Percentiles rank a stretch among this genome's conserved stretches.
Evolutionary conservation across 2,113 vertebrate species (phyloP).

Genomic region (Clarias macrocephalus): DNA sequence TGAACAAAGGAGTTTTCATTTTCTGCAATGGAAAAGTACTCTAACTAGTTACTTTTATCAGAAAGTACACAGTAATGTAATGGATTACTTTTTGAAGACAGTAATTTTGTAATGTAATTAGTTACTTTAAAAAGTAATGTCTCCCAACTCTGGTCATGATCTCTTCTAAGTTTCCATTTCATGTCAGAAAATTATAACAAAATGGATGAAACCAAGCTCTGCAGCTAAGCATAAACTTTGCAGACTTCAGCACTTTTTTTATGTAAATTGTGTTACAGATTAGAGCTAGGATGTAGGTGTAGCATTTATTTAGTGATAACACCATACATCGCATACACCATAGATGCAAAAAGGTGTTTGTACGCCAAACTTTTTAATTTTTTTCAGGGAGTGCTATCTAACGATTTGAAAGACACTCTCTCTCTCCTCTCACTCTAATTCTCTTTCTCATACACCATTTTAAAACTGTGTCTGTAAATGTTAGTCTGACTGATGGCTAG

Average conservation of each 20-base stretch:
- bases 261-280: not conserved
- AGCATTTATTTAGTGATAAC: not conserved
- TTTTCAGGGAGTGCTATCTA: not conserved
- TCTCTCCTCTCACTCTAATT: not conserved
- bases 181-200: not conserved
- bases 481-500: conserved; percentile 4
- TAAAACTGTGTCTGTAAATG: not conserved
- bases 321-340: not conserved
- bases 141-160: not conserved
- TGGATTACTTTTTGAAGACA: too few species aligned
- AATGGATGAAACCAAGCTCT: not conserved
- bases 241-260: not conserved
- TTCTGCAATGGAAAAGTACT: too few species aligned
- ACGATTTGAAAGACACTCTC: not conserved
- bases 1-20: too few species aligned
- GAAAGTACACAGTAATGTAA: too few species aligned
- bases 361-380: too few species aligned
- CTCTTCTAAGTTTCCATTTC: not conserved
- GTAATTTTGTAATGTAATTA: too few species aligned
- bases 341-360: not conserved
- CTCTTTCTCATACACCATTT: not conserved
- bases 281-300: not conserved
- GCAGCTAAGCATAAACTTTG: not conserved
- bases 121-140: too few species aligned
- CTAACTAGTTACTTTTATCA: too few species aligned